Evolutionary conservation across 2,888 invertebrate genomes (phyloP).

Genomic region (Ophion costatus): DNA sequence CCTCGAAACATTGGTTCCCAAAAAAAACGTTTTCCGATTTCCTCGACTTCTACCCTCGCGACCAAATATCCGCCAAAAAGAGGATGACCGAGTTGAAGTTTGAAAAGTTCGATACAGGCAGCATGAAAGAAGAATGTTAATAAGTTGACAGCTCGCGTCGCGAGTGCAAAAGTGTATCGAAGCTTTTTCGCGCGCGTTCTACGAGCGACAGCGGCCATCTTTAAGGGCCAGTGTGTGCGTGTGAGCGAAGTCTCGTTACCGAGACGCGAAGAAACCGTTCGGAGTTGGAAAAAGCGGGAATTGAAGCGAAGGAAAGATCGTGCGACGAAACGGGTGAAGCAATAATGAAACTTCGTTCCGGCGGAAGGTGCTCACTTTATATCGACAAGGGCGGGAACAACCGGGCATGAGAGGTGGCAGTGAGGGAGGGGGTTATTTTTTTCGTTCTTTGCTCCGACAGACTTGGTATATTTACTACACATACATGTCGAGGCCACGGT

Average conservation of each 20-base stretch:
- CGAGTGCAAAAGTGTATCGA: not conserved
- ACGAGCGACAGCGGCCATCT: not conserved
- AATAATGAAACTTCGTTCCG: constrained; percentile 78
- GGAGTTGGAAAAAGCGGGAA: constrained; percentile 49
- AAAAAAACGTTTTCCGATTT: too few species aligned
- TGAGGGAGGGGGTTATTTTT: constrained; percentile 28
- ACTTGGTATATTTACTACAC: constrained; percentile 49
- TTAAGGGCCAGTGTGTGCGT: not conserved
- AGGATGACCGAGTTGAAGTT: too few species aligned
- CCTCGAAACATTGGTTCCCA: too few species aligned
- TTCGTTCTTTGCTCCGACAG: constrained; percentile 48
- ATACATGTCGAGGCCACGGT: constrained; percentile 35
- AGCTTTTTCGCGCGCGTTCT: not conserved
- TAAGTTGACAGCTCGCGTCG: too few species aligned
- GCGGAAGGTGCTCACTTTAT: constrained; percentile 77
- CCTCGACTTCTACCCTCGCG: too few species aligned
- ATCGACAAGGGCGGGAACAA: constrained; percentile 75
- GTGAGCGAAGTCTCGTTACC: constrained; percentile 12
- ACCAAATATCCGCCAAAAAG: too few species aligned
- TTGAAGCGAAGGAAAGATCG: constrained; percentile 29
- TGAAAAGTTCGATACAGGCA: too few species aligned
- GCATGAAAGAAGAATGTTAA: too few species aligned
- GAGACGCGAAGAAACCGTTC: constrained; percentile 38
- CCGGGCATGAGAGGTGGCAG: not conserved
- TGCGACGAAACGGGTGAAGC: constrained; percentile 71